Percentiles rank a stretch among this genome's conserved stretches.
phyloP scores from a whole-genome alignment of 2,113 vertebrate species.

The Lutjanus erythropterus region DNA sequence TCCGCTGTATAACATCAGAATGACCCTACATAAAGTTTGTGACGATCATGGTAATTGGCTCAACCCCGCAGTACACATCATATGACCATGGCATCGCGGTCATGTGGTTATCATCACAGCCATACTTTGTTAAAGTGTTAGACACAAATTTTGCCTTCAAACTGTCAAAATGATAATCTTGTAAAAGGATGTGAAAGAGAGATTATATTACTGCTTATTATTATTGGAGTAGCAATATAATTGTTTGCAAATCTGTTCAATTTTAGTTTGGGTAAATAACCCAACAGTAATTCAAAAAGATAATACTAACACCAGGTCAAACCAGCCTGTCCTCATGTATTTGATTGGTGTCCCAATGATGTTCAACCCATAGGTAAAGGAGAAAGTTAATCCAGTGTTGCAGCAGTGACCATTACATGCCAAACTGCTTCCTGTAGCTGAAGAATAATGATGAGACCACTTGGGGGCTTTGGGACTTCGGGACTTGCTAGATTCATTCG shows the following conservation, averaged over 20 bases:
- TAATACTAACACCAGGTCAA: neutral
- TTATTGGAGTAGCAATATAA: neutral
- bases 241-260: neutral
- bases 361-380: neutral
- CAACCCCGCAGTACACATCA: too few relatives aligned
- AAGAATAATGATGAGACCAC: neutral
- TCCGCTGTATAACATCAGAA: too few relatives aligned
- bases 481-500: neutral
- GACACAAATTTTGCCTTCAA: neutral
- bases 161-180: neutral
- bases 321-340: neutral
- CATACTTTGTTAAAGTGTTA: neutral
- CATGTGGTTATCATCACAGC: too few relatives aligned
- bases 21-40: too few relatives aligned
- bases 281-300: neutral
- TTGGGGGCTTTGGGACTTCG: too few relatives aligned
- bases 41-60: too few relatives aligned
- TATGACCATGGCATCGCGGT: too few relatives aligned
- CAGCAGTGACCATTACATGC: neutral
- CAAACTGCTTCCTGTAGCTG: neutral
- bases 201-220: neutral
- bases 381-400: neutral
- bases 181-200: neutral
- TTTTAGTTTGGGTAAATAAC: neutral
- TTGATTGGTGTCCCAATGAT: too few relatives aligned